Evolutionary conservation across 2,113 vertebrate species (phyloP).

Genomic region (Butastur rufipennis): DNA sequence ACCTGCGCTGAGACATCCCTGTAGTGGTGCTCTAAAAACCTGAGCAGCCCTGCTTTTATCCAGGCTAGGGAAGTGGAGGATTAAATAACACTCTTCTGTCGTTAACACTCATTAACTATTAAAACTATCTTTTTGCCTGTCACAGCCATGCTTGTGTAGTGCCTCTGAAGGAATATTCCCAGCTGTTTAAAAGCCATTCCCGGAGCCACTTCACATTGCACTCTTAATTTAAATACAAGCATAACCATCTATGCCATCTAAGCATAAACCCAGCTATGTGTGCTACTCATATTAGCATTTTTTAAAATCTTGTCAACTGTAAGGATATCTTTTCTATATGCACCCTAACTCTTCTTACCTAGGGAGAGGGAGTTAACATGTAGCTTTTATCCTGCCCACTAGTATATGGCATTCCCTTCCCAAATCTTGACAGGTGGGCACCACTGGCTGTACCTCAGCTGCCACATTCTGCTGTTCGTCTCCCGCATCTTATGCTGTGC

Average conservation of each 20-base stretch:
- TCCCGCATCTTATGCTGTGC: rapidly evolving
- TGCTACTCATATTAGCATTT: background rate
- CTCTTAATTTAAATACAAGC: background rate
- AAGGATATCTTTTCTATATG: background rate
- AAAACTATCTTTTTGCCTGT: background rate
- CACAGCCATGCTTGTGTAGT: background rate
- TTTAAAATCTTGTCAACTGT: background rate
- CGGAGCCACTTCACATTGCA: background rate
- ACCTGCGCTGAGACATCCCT: background rate
- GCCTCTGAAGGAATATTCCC: background rate
- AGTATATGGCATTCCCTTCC: background rate
- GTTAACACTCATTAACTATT: background rate
- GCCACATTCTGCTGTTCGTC: rapidly evolving
- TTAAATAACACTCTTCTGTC: background rate
- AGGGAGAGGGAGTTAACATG: background rate
- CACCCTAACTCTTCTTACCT: background rate
- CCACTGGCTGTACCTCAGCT: background rate
- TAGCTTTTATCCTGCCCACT: background rate
- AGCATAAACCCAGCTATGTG: background rate
- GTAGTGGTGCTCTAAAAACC: background rate
- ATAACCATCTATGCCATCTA: background rate
- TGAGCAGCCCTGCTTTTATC: background rate
- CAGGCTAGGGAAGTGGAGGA: background rate
- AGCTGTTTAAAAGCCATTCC: background rate
- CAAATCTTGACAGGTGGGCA: background rate